phyloP scores from a whole-genome alignment of 2,797 vertebrate genomes.

The Pangasius djambal region DNA sequence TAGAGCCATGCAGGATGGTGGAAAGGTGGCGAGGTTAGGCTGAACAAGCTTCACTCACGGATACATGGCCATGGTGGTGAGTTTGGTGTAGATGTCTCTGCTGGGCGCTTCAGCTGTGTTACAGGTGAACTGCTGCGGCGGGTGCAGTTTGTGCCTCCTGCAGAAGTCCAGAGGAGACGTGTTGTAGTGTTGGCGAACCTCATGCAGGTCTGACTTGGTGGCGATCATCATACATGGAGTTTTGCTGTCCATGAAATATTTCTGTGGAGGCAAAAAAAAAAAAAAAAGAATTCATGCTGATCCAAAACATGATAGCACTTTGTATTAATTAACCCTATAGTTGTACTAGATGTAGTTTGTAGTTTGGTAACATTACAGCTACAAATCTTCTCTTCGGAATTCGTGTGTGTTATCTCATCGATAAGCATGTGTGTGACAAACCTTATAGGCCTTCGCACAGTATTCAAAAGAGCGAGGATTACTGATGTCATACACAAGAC shows the following conservation, averaged over 20 bases:
- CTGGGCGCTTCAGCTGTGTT: slow-evolving; percentile 83
- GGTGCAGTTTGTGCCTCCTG: slow-evolving; percentile 97
- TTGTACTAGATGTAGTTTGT: not conserved
- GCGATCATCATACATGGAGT: slow-evolving; percentile 92
- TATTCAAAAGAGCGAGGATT: slow-evolving; percentile 93
- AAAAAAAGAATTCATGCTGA: not conserved
- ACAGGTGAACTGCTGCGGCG: slow-evolving; percentile 93
- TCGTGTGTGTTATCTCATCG: not conserved
- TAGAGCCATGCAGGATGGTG: slow-evolving; percentile 28
- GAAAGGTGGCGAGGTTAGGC: not conserved
- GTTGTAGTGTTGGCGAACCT: slow-evolving; percentile 89
- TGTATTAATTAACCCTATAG: not conserved
- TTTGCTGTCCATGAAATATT: slow-evolving; percentile 96
- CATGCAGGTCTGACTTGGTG: slow-evolving; percentile 94
- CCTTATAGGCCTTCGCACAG: slow-evolving; percentile 96
- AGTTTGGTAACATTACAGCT: too few species aligned
- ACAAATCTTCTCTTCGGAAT: not conserved
- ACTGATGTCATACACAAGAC: slow-evolving; percentile 92
- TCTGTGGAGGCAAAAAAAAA: slow-evolving; percentile 70
- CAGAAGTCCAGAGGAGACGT: slow-evolving; percentile 92
- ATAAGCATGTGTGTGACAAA: not conserved
- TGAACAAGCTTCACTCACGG: slow-evolving; percentile 85
- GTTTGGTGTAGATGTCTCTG: slow-evolving; percentile 94
- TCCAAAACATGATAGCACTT: not conserved
- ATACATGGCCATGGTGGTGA: slow-evolving; percentile 99